Evolutionary conservation across 2,797 vertebrate species (phyloP).

Genomic region (Scolopax bukidnonensis): DNA sequence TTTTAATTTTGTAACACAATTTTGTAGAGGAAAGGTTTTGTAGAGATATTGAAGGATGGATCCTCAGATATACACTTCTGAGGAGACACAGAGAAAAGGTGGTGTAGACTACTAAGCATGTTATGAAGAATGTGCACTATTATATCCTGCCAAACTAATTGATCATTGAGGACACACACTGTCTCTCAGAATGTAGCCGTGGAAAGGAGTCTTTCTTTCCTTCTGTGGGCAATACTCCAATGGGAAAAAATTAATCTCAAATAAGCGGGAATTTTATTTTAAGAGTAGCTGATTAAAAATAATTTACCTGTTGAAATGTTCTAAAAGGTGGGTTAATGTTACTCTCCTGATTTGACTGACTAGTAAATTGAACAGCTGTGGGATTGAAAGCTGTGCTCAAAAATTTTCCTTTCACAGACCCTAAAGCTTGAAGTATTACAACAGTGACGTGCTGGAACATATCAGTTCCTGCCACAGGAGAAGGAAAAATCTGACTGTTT

Average conservation of each 20-base stretch:
- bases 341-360: neutral
- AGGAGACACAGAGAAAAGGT: neutral
- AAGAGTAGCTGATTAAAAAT: neutral
- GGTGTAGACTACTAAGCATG: neutral
- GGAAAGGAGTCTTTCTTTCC: neutral
- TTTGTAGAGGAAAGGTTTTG: neutral
- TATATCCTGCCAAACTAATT: neutral
- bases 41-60: neutral
- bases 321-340: neutral
- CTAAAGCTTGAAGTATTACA: neutral
- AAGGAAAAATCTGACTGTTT: neutral
- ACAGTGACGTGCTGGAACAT: neutral
- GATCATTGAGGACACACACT: neutral
- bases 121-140: neutral
- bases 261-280: neutral
- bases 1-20: neutral
- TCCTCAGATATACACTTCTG: neutral
- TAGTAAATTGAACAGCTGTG: neutral
- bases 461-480: rapidly evolving
- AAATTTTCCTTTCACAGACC: neutral
- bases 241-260: neutral
- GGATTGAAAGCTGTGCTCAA: neutral
- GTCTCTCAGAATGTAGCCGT: neutral
- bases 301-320: neutral
- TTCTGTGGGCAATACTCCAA: neutral